phyloP scores from a whole-genome alignment of 2,888 invertebrate species.

The Meteorus cinctellus region DNA sequence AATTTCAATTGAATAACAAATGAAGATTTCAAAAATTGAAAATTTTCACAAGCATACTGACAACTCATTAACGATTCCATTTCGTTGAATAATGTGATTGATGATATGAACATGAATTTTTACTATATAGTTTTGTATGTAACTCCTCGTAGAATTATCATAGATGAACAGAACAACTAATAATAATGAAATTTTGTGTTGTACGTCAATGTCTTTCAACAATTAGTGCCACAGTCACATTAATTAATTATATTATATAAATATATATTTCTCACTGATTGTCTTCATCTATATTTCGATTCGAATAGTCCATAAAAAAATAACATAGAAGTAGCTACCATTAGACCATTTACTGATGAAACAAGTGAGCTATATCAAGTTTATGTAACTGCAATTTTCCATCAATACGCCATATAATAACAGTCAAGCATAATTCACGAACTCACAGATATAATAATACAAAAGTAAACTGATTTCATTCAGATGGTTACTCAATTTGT shows the following conservation, averaged over 20 bases:
- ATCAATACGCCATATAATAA: too few relatives aligned
- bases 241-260: not conserved
- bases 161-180: constrained; percentile 1
- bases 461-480: not conserved
- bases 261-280: not conserved
- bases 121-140: constrained; percentile 44
- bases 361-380: too few relatives aligned
- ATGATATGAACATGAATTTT: constrained; percentile 41
- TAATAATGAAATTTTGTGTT: not conserved
- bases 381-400: too few relatives aligned
- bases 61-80: not conserved
- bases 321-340: too few relatives aligned
- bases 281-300: not conserved
- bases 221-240: not conserved
- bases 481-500: not conserved
- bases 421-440: too few relatives aligned
- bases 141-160: constrained; percentile 26
- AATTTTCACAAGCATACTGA: not conserved
- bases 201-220: not conserved
- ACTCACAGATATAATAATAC: not conserved
- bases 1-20: constrained; percentile 13
- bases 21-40: not conserved
- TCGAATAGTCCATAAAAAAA: not conserved
- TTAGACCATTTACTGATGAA: too few relatives aligned
- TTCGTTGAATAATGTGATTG: constrained; percentile 26